Evolutionary conservation across 2,797 vertebrate genomes (phyloP).

Genomic region (Aselliscus stoliczkanus): DNA sequence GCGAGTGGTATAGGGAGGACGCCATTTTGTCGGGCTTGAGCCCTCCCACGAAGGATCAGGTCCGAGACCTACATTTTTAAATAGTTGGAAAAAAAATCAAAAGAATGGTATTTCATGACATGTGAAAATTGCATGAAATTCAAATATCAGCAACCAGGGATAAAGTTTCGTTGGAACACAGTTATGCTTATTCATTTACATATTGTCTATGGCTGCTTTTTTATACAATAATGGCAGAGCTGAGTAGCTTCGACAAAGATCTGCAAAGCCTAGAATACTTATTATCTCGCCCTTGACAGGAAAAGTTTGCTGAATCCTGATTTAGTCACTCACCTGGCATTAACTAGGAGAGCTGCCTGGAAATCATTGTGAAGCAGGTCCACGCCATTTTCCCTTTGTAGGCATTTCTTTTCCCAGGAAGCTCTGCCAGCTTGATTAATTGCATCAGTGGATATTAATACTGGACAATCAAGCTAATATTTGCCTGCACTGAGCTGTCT

Average conservation of each 20-base stretch:
- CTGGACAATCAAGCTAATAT: background rate
- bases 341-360: background rate
- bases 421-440: conserved; percentile 38
- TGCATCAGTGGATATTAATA: conserved; percentile 31
- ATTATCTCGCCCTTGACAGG: background rate
- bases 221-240: background rate
- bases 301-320: background rate
- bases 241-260: background rate
- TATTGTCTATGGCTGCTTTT: background rate
- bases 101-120: background rate
- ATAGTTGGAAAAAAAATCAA: background rate
- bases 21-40: too few relatives aligned
- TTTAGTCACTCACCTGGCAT: conserved; percentile 9
- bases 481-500: background rate
- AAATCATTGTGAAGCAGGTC: background rate
- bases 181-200: background rate
- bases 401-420: conserved; percentile 31
- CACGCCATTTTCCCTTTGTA: background rate
- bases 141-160: background rate
- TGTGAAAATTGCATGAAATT: background rate
- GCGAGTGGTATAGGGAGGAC: too few relatives aligned
- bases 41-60: too few relatives aligned
- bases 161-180: background rate
- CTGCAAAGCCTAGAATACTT: background rate
- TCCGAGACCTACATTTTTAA: conserved; percentile 31